Evolutionary conservation across 2,797 vertebrate species (phyloP).

Genomic region (Picus viridis): DNA sequence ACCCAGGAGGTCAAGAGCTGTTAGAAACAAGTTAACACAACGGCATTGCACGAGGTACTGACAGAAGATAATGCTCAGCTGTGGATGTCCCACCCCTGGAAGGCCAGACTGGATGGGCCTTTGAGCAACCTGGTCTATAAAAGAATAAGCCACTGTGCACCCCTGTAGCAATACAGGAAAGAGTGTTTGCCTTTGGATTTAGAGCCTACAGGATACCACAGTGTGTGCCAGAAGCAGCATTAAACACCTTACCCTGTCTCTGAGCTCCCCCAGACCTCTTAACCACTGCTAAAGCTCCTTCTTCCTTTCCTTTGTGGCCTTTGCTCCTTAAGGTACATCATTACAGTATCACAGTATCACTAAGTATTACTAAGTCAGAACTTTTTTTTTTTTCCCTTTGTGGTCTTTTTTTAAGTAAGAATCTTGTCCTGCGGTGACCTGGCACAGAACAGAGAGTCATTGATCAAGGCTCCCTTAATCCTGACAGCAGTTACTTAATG

Average conservation of each 20-base stretch:
- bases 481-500: background rate
- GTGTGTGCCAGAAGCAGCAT: background rate
- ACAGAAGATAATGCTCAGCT: background rate
- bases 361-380: no score
- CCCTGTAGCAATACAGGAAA: background rate
- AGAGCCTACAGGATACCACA: background rate
- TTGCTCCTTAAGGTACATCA: background rate
- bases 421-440: background rate
- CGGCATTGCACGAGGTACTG: background rate
- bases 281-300: background rate
- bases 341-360: no score
- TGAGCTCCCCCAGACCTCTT: background rate
- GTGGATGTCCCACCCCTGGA: no score
- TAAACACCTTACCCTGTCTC: background rate
- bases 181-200: background rate
- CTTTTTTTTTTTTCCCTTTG: background rate
- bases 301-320: background rate
- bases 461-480: fast-evolving
- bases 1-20: background rate
- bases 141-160: background rate
- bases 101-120: background rate
- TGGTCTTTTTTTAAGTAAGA: no score
- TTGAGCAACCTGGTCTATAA: no score
- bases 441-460: fast-evolving
- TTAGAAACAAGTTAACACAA: background rate